Base-by-base conservation (phyloP, 2,888 invertebrate genomes). In the Sturmia bella region DNA sequence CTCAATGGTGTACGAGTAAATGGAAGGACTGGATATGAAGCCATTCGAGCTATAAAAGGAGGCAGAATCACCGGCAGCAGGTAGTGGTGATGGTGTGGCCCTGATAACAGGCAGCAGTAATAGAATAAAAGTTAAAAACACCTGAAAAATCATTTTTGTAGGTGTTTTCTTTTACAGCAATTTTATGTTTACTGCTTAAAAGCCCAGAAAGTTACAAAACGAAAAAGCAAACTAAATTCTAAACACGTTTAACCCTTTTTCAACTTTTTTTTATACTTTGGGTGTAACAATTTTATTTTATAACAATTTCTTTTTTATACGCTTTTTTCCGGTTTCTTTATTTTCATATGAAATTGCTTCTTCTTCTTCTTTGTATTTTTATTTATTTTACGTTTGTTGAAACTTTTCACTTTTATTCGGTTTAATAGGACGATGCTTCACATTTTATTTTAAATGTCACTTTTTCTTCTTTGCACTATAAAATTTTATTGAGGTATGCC, bases 11-110 rank as follows among this genome's bases (percentile, higher is more conserved):
- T 89, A 89, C 32, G 87, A 86, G 54, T 89, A 89, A 54, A 89
- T 89, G 70, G 87, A 87, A 73, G 89, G 89, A 85, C 88, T 88
- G 66, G 88, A 86, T 81, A 88, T 88, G 84, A 89, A 88, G 45
- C 87, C 86, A 56, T 87, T 87, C 57, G 87, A 89, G 52, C 75
- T 77, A 39, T 77, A 56, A 66, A 77, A 59, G 52, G 59, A 37
- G 13, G 50, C 24, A 11, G 63, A 3, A 50, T 84, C 79, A 68
- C 32, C 79, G n/a, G 37, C 41, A 9, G 50, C 73, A 11, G 66
- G 77, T 13, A 80, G 72, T 17, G 83, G 80, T 32, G 83, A 69
- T 21, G 84, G 84, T 27, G 79, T 72, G 3, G 84, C 84, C 19
- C n/a, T 24, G 27, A 81, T 61, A 13, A 32, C 13, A 27, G 72